phyloP scores from a whole-genome alignment of 2,888 invertebrate species.

The Cenopis cana region DNA sequence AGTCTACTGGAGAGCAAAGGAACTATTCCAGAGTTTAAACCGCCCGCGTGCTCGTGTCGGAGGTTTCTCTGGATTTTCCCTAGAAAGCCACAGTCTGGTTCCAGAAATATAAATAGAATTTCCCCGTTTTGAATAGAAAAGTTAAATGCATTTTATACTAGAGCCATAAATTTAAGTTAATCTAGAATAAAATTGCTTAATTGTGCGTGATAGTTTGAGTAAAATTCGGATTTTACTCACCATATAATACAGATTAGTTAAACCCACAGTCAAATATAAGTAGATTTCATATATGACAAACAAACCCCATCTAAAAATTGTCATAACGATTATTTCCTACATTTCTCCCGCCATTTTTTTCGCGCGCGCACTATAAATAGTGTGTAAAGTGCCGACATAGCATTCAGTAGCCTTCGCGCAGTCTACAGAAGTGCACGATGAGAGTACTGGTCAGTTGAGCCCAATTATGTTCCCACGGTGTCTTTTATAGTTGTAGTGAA shows the following conservation, averaged over 20 bases:
- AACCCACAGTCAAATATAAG: background rate
- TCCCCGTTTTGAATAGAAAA: background rate
- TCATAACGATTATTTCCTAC: no score
- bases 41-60: no score
- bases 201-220: no score
- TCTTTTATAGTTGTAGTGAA: conserved; percentile 6
- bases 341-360: no score
- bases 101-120: background rate
- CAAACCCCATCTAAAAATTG: conserved; percentile 16
- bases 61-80: no score
- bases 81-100: no score
- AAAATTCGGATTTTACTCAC: no score
- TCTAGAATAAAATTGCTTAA: background rate
- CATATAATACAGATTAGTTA: no score
- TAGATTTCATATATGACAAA: conserved; percentile 9
- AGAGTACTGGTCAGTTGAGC: conserved; percentile 80
- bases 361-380: conserved; percentile 72
- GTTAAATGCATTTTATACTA: background rate
- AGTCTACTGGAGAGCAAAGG: no score
- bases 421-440: conserved; percentile 85
- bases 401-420: conserved; percentile 84
- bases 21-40: no score
- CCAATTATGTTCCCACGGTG: conserved; percentile 12
- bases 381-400: conserved; percentile 69
- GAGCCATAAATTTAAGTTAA: conserved; percentile 6